Evolutionary conservation across 2,113 vertebrate genomes (phyloP).

Genomic region (Eptesicus fuscus): DNA sequence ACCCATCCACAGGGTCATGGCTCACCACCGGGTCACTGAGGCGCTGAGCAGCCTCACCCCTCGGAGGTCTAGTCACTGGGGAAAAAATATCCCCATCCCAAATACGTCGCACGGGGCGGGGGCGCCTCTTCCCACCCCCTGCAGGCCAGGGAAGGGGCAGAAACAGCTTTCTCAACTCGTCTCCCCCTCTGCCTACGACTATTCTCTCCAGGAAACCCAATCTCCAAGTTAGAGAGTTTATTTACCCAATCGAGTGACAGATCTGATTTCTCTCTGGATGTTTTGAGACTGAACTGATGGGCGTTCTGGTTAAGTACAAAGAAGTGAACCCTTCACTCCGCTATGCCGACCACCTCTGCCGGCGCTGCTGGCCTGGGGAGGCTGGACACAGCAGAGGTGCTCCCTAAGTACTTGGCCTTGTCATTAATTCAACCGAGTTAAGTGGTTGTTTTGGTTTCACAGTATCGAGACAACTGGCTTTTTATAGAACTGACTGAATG

Average conservation of each 20-base stretch:
- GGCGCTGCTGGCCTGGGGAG: background rate
- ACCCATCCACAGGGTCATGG: background rate
- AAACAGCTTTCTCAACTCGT: background rate
- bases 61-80: background rate
- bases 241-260: constrained; percentile 20
- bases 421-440: constrained; percentile 38
- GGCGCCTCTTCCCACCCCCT: background rate
- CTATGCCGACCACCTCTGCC: background rate
- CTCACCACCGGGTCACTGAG: background rate
- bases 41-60: background rate
- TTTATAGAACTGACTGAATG: constrained; percentile 66
- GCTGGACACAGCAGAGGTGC: background rate
- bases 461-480: constrained; percentile 40
- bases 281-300: background rate
- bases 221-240: constrained; percentile 27
- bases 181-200: background rate
- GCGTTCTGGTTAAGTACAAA: background rate
- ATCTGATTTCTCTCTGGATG: constrained; percentile 19
- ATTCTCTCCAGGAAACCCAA: constrained; percentile 33
- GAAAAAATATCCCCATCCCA: background rate
- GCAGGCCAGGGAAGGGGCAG: background rate
- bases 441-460: constrained; percentile 71
- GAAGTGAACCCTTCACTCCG: background rate
- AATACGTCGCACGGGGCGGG: background rate
- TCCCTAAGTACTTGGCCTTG: background rate